Percentiles rank a stretch among this genome's conserved stretches.
Conservation (phyloP, 1,140 invertebrate species). For the Amphibalanus amphitrite region DNA sequence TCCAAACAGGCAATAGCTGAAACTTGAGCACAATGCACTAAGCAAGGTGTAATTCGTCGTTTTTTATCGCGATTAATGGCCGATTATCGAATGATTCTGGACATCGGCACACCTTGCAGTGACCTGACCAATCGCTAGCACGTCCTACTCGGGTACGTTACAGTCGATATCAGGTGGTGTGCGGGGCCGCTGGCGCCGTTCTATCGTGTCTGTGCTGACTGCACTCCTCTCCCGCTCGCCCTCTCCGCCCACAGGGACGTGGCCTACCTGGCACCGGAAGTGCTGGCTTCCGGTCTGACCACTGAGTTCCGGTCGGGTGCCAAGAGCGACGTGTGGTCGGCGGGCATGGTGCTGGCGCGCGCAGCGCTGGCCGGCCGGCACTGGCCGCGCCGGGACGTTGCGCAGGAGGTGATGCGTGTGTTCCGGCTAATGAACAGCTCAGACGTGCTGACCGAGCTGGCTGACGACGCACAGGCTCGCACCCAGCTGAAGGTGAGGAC, state of each 20-base stretch:
- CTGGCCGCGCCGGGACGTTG: slow-evolving; percentile 31
- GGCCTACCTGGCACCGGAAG: slow-evolving; percentile 71
- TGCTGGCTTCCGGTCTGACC: slow-evolving; percentile 36
- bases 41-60: too few relatives aligned
- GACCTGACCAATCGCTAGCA: too few relatives aligned
- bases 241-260: slow-evolving; percentile 35
- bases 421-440: slow-evolving; percentile 10
- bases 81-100: too few relatives aligned
- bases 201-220: too few relatives aligned
- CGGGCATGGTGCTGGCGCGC: slow-evolving; percentile 73
- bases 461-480: slow-evolving; percentile 13
- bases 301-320: slow-evolving; percentile 19
- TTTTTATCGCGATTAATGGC: too few relatives aligned
- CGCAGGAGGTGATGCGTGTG: slow-evolving; percentile 11
- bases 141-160: too few relatives aligned
- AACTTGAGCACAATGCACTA: too few relatives aligned
- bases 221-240: too few relatives aligned
- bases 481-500: slow-evolving; percentile 15
- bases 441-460: slow-evolving; percentile 16
- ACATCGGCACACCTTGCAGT: too few relatives aligned
- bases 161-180: too few relatives aligned
- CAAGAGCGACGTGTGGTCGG: slow-evolving; percentile 61
- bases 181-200: too few relatives aligned
- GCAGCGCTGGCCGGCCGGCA: slow-evolving; percentile 39
- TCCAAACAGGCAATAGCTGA: too few relatives aligned